Evolutionary conservation across 2,797 vertebrate genomes (phyloP).

Genomic region (Malurus leucopterus): DNA sequence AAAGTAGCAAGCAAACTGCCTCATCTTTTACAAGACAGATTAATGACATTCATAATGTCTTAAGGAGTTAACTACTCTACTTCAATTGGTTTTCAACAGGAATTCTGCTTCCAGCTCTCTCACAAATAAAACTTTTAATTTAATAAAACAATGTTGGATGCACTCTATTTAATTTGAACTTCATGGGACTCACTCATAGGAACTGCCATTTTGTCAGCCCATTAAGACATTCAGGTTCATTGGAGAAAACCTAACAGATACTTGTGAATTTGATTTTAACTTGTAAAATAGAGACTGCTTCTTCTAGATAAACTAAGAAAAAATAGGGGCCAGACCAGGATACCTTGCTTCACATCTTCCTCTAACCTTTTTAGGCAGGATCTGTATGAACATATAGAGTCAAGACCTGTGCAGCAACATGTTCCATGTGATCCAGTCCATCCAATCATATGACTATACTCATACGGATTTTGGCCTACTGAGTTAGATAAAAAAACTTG

Average conservation of each 20-base stretch:
- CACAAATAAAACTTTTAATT: constrained; percentile 4
- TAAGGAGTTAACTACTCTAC: background rate
- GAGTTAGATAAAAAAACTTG: background rate
- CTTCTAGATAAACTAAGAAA: background rate
- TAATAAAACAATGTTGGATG: background rate
- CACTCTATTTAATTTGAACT: background rate
- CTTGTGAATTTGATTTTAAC: background rate
- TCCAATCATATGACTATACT: background rate
- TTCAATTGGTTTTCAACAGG: background rate
- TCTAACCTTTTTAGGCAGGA: background rate
- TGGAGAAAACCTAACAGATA: background rate
- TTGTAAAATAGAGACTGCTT: background rate
- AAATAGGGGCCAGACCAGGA: background rate
- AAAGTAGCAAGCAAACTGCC: background rate
- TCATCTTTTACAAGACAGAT: constrained; percentile 16
- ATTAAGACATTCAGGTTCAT: background rate
- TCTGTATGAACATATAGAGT: background rate
- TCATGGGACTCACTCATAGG: background rate
- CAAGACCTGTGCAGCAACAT: background rate
- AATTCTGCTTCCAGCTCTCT: background rate
- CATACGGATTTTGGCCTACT: background rate
- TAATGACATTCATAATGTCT: background rate
- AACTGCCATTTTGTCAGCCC: background rate
- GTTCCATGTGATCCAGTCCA: background rate
- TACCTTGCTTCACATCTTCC: background rate